Base-by-base conservation (phyloP, 2,797 vertebrate species). In the Coregonus suidteri region DNA sequence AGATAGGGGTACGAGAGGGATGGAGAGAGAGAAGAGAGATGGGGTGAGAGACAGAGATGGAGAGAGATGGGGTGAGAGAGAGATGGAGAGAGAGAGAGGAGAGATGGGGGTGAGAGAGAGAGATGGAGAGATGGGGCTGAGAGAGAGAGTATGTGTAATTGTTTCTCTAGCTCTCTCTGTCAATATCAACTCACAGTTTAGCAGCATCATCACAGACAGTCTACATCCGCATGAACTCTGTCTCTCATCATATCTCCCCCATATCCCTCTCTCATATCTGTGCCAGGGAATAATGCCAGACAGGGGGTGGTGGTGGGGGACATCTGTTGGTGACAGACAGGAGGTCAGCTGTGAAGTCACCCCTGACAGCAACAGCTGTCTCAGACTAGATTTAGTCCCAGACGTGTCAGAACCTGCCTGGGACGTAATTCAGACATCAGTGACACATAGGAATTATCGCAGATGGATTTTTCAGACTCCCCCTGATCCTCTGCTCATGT, bases 301-400 rank as follows among this genome's bases (percentile, higher is more conserved):
- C 5, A 1, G 16, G 14, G 34, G 0, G 11, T 68, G 34, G 53
- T 18, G 65, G 65, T 41, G 71, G 62, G 37, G 77, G 68, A 77
- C 75, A 71, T 81, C 78, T 84, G 81, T 68, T 81, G 79, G 76
- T 86, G 80, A 85, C 79, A 75, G 82, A 73, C 78, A 62, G 68
- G 77, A 81, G 83, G 82, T 87, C 77, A 74, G 79, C 87, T 76
- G 75, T 78, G 18, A 77, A 78, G 83, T 84, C 83, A 79, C 78
- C 84, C 76, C 75, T 77, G 71, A 84, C 87, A 66, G 80, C 85
- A 72, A 68, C 86, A 90, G 81, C 82, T 89, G 87, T 80, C 66
- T 72, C 59, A 72, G 20, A 52, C 69, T 31, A 31, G 70, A 72
- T 53, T 51, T 53, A 25, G 20, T 52, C 70, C 70, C 30, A 72